Base-by-base conservation (phyloP, 2,113 vertebrate genomes). In the Plotosus lineatus region DNA sequence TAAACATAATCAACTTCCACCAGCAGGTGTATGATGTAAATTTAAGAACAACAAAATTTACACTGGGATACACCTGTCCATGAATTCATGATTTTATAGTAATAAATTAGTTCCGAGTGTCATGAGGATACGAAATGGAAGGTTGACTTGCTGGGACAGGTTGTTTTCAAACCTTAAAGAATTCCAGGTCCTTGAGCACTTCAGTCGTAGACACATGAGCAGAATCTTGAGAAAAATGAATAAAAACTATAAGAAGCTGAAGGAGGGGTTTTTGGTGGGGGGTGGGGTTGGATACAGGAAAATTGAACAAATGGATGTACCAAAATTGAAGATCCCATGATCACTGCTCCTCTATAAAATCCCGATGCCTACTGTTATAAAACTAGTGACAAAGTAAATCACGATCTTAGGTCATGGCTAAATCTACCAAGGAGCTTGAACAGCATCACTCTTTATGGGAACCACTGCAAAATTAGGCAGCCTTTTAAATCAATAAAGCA, bases 401-500 rank as follows among this genome's bases (percentile, higher is more conserved):
- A 46, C 12, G 68, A 40, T 38, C 44, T 44, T 11, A 68, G 26
- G 15, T 79, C 33, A 61, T 79, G 63, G 31, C 12, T 84, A 60
- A 46, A 60, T 33, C 68, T 81, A 7, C 53, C 23, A 28, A 71
- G 78, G 51, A 77, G 28, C 33, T 73, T 74, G 8, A 78, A 26
- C 38, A 75, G 26, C 40, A 82, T 51, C 28, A 48, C 66, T 10
- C 50, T 75, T 33, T 71, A 79, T 58, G 61, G 40, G 38, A 83
- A 74, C 31, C 65, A n/a, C 21, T 66, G 66, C 40, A 85, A 83
- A 72, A 53, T 72, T 10, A 79, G 38, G n/a, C 76, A 79, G 23
- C 68, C 50, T 21, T 36, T 77, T 12, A 85, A 80, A n/a, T 83
- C 50, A 17, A 80, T 56, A 21, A 12, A 80, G 81, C 36, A 79